Evolutionary conservation across 2,888 invertebrate genomes (phyloP), one percentile per base, ranked within the genome.

Genomic region (Stictocephala bisonia): DNA sequence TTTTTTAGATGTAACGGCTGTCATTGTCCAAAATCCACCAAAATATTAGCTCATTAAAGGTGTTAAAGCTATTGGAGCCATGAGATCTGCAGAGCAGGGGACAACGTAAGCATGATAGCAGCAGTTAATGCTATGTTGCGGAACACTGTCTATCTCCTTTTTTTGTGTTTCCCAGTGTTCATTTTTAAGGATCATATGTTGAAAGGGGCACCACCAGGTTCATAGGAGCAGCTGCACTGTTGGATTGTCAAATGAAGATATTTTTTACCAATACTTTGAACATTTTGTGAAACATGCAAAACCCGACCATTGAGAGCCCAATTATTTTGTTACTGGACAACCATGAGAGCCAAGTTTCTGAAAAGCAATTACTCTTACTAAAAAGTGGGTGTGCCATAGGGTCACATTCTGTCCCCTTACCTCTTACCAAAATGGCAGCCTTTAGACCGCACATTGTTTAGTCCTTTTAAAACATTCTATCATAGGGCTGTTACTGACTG

Each of bases 1-100:
- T n/a, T n/a, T n/a, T n/a, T 72, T 82, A 22, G 84, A 84, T 78
- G 84, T 85, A 78, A 82, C 83, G 81, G 0, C 73, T 84, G 4
- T 81, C 83, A 27, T 83, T 3, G 84, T 84, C 1, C 83, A 83
- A 60, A 82, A 79, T 72, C 80, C 82, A 44, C 75, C 79, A 20
- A 82, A 81, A 77, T 79, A 83, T 66, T 71, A 83, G 73, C 82
- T 83, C 40, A 67, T 76, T 50, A 84, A 80, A 72, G 83, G 84
- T 6, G 75, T 79, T 31, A 85, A 84, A 71, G 83, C 84, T 79
- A 81, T 85, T 44, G 83, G 82, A 4, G 74, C 80, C 69, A 72
- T 84, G n/a, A 83, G 82, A 29, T 83, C 82, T 68, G 83, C 82
- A 22, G 83, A 84, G 79, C 79, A 83, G 51, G 78, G 79, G 70